phyloP scores from a whole-genome alignment of 2,113 vertebrate genomes.

The Elephantulus edwardii region DNA sequence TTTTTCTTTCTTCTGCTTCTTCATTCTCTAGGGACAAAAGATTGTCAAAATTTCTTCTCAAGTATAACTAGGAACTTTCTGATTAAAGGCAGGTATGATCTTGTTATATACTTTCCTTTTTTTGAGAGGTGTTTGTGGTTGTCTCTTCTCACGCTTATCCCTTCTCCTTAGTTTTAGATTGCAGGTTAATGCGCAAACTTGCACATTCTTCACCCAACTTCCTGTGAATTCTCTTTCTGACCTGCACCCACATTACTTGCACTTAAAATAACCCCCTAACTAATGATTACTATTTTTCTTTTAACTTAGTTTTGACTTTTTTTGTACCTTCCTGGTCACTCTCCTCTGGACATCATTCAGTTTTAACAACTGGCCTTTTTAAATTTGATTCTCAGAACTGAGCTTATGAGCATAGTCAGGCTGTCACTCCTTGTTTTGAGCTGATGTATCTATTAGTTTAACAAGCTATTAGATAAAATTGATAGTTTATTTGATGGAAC shows the following conservation, averaged over 20 bases:
- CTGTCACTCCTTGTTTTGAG: neutral
- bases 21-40: neutral
- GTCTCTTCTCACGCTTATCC: neutral
- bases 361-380: conserved; percentile 3
- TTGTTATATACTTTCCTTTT: neutral
- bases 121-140: neutral
- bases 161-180: neutral
- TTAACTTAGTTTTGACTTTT: neutral
- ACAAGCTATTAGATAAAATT: neutral
- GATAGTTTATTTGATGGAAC: neutral
- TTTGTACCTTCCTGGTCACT: neutral
- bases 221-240: neutral
- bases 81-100: neutral
- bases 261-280: too few relatives aligned
- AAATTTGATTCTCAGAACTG: conserved; percentile 7
- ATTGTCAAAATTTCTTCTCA: neutral
- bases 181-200: neutral
- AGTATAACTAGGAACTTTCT: neutral
- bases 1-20: neutral
- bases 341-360: neutral
- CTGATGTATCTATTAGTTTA: neutral
- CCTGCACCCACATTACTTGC: neutral
- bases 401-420: neutral
- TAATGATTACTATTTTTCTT: neutral
- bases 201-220: neutral